Conservation (phyloP, 1,140 invertebrate genomes). For the Monochamus saltuarius region DNA sequence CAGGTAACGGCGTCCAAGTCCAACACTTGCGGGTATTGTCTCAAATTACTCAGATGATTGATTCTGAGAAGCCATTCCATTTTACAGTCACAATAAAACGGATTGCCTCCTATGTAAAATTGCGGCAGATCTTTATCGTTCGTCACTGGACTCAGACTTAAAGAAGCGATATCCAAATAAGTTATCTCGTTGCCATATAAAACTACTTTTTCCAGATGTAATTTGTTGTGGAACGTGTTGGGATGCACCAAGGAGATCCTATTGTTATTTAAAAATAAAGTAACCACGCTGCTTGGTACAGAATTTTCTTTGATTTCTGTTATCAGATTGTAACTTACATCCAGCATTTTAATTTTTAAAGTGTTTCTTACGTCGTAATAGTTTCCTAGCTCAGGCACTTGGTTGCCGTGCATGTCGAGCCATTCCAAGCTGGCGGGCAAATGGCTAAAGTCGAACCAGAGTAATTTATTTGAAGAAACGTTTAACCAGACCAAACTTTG, state of each 20-base stretch:
- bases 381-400: slow-evolving; percentile 67
- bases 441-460: slow-evolving; percentile 67
- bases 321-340: slow-evolving; percentile 74
- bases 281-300: slow-evolving; percentile 73
- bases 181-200: slow-evolving; percentile 74
- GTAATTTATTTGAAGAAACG: slow-evolving; percentile 67
- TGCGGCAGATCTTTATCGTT: slow-evolving; percentile 67
- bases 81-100: slow-evolving; percentile 79
- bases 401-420: slow-evolving; percentile 70
- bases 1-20: slow-evolving; percentile 83
- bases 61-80: slow-evolving; percentile 84
- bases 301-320: slow-evolving; percentile 65
- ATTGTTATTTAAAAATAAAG: slow-evolving; percentile 76
- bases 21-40: slow-evolving; percentile 80
- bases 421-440: slow-evolving; percentile 69
- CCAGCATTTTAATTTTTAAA: slow-evolving; percentile 70
- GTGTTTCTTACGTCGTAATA: slow-evolving; percentile 62
- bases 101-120: slow-evolving; percentile 80
- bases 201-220: slow-evolving; percentile 69
- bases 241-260: slow-evolving; percentile 67
- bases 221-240: slow-evolving; percentile 71
- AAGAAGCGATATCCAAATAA: slow-evolving; percentile 70
- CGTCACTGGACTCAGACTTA: slow-evolving; percentile 66
- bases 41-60: slow-evolving; percentile 66
- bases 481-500: slow-evolving; percentile 70